Evolutionary conservation across 2,797 vertebrate genomes (phyloP).

Genomic region (Cygnus olor): DNA sequence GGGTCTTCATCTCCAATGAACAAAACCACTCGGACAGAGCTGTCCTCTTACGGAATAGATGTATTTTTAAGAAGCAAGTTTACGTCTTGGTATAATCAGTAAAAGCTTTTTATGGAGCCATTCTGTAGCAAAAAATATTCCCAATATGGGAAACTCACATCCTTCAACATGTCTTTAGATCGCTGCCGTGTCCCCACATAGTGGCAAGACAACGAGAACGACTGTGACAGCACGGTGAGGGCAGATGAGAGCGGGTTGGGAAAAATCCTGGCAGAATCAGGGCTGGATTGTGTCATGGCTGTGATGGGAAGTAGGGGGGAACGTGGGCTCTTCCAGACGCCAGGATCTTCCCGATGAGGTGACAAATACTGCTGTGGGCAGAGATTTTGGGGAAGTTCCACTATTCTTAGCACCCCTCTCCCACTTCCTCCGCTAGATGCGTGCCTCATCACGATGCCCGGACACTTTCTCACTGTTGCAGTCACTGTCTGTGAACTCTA

Average conservation of each 20-base stretch:
- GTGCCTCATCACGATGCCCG: neutral
- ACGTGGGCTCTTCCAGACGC: neutral
- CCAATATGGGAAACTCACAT: neutral
- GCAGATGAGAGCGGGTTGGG: neutral
- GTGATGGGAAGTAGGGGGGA: neutral
- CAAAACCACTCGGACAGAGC: no score
- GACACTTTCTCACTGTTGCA: neutral
- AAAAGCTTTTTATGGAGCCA: constrained; percentile 9
- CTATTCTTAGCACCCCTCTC: constrained; percentile 28
- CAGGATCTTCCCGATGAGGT: constrained; percentile 1
- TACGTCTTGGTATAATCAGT: constrained; percentile 14
- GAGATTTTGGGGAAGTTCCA: constrained; percentile 30
- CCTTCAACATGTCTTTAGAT: neutral
- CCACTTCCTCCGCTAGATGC: constrained; percentile 8
- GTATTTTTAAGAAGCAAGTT: neutral
- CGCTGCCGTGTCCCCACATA: neutral
- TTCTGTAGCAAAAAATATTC: neutral
- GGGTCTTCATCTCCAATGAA: no score
- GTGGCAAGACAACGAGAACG: neutral
- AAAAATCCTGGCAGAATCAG: neutral
- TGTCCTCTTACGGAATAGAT: no score
- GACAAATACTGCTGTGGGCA: constrained; percentile 39
- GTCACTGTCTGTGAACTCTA: constrained; percentile 36
- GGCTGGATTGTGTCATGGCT: neutral
- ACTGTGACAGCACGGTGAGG: fast-evolving